phyloP scores from a whole-genome alignment of 2,888 invertebrate genomes.

The Smittia sp. region DNA sequence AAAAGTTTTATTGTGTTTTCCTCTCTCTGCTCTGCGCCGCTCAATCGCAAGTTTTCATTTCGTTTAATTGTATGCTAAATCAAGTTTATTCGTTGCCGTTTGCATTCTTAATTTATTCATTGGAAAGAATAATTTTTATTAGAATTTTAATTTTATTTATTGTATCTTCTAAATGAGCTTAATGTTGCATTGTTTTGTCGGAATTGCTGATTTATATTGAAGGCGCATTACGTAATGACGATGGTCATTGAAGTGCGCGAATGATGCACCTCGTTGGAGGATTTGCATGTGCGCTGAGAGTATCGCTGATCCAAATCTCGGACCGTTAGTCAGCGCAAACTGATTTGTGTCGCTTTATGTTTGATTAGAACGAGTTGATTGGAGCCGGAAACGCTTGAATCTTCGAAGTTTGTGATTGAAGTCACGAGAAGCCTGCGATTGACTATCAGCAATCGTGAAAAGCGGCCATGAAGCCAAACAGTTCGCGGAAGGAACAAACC shows the following conservation, averaged over 20 bases:
- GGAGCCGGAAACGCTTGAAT: too few species aligned
- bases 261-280: not conserved
- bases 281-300: not conserved
- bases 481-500: too few species aligned
- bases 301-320: conserved; percentile 33
- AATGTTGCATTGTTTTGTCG: conserved; percentile 41
- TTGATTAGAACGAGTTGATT: too few species aligned
- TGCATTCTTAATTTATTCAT: conserved; percentile 40
- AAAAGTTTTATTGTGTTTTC: conserved; percentile 6
- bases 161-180: conserved; percentile 41
- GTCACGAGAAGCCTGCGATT: too few species aligned
- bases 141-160: conserved; percentile 42
- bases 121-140: conserved; percentile 39
- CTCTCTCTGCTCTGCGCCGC: too few species aligned
- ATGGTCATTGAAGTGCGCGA: conserved; percentile 38
- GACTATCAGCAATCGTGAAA: too few species aligned
- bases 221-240: conserved; percentile 39
- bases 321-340: not conserved
- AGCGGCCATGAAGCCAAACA: too few species aligned
- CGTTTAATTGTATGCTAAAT: conserved; percentile 42
- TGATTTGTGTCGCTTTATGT: not conserved
- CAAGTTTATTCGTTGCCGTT: conserved; percentile 28
- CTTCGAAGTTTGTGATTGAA: too few species aligned
- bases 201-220: conserved; percentile 24
- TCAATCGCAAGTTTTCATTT: conserved; percentile 16